A percentile compares a stretch with the other conserved stretches of the same genome.
Conservation (phyloP, 2,113 vertebrate species). For the Tachycineta bicolor region DNA sequence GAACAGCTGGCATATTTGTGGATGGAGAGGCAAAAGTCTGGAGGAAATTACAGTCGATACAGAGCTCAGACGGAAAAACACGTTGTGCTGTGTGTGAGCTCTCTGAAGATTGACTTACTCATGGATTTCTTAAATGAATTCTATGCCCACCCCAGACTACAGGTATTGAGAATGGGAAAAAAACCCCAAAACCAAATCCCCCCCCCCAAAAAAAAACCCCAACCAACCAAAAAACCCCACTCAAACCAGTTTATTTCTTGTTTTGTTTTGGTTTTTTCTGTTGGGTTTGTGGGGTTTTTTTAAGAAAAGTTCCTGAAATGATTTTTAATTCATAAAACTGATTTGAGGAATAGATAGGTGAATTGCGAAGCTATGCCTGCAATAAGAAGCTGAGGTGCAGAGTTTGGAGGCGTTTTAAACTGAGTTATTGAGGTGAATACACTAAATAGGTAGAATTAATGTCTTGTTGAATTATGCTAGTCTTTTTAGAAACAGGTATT, state of each 20-base stretch:
- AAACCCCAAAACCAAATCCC: not conserved
- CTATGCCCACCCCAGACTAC: slow-evolving; percentile 91
- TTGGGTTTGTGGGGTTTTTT: too few relatives aligned
- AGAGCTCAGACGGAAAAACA: slow-evolving; percentile 95
- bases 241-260: not conserved
- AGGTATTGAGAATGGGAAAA: slow-evolving; percentile 72
- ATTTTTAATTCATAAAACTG: not conserved
- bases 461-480: slow-evolving; percentile 7
- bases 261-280: not conserved
- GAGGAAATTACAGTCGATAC: slow-evolving; percentile 95
- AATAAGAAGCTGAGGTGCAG: slow-evolving; percentile 21
- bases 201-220: not conserved
- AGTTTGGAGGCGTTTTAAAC: slow-evolving; percentile 20
- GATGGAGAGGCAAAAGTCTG: slow-evolving; percentile 98
- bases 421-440: not conserved
- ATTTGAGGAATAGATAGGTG: not conserved
- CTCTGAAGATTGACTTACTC: slow-evolving; percentile 94
- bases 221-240: not conserved
- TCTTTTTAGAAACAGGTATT: slow-evolving; percentile 8
- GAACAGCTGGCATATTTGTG: slow-evolving; percentile 96
- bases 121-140: slow-evolving; percentile 99
- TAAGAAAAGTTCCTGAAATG: too few relatives aligned
- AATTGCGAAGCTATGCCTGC: slow-evolving; percentile 1
- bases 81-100: slow-evolving; percentile 92
- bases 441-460: not conserved